These are phyloP conservation scores for Harpagifer antarcticus DNA, from an alignment of 2,797 vertebrate species.

Conservation along the genomic window DNA sequence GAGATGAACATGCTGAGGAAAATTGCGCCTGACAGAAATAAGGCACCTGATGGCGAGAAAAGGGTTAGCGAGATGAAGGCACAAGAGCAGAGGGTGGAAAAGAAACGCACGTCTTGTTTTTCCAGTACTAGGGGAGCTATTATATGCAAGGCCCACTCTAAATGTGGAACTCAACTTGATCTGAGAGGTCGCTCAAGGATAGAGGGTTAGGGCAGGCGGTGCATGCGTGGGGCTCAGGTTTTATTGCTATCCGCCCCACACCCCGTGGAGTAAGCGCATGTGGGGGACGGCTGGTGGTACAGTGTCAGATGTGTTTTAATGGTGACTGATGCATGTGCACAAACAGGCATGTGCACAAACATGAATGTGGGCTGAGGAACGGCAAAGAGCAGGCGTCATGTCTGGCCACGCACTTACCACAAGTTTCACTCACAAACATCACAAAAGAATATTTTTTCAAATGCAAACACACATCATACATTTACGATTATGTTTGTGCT, in stretches of 20 bases:
- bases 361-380: neutral
- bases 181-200: constrained; percentile 11
- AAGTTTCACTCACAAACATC: constrained; percentile 1
- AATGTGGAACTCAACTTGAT: constrained; percentile 13
- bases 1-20: constrained; percentile 67
- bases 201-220: neutral
- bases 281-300: constrained; percentile 6
- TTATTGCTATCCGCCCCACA: neutral
- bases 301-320: constrained; percentile 38
- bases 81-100: neutral
- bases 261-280: neutral
- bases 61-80: constrained; percentile 40
- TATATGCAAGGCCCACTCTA: constrained; percentile 13
- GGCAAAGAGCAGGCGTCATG: neutral
- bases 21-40: constrained; percentile 71
- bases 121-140: constrained; percentile 15
- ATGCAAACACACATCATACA: constrained; percentile 4
- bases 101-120: constrained; percentile 18
- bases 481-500: constrained; percentile 1
- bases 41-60: constrained; percentile 47
- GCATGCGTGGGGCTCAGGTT: constrained; percentile 23
- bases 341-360: neutral
- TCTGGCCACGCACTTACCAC: too few relatives aligned
- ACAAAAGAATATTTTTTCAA: constrained; percentile 15
- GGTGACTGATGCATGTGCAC: neutral